Percentiles rank a stretch among this genome's conserved stretches.
Evolutionary conservation across 2,113 vertebrate genomes (phyloP).

Genomic region (Isurus oxyrinchus): DNA sequence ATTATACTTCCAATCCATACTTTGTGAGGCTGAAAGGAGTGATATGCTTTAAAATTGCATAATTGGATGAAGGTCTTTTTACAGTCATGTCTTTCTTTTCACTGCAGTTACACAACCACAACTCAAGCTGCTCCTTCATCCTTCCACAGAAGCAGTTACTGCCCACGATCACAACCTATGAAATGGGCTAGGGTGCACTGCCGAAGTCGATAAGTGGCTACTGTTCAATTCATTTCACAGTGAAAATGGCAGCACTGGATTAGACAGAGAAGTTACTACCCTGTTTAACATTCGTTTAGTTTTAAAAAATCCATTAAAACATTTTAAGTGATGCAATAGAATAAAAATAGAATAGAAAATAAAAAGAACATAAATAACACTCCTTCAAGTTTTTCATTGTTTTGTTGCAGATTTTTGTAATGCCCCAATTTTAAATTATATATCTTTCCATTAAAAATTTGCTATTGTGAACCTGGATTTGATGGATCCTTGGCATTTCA

Average conservation of each 20-base stretch:
- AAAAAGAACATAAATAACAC: not conserved
- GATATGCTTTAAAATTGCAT: not conserved
- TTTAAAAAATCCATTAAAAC: not conserved
- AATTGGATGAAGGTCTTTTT: not conserved
- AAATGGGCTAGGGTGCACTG: not conserved
- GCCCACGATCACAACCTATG: not conserved
- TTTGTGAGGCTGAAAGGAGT: not conserved
- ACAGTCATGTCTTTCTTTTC: not conserved
- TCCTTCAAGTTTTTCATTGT: not conserved
- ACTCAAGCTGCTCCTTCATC: not conserved
- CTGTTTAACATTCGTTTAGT: not conserved
- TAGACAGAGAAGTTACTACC: not conserved
- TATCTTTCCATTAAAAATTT: not conserved
- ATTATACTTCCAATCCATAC: not conserved
- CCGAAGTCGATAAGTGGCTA: not conserved
- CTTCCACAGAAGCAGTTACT: not conserved
- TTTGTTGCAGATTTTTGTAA: not conserved
- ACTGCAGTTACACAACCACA: not conserved
- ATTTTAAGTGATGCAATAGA: not conserved
- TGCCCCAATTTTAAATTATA: not conserved
- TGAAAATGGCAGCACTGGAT: not conserved
- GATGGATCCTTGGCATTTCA: slow-evolving; percentile 4
- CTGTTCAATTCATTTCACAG: not conserved
- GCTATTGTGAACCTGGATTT: not conserved
- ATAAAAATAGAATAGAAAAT: no score